phyloP scores from a whole-genome alignment of 1,140 invertebrate species.

The Antheraea mylitta region DNA sequence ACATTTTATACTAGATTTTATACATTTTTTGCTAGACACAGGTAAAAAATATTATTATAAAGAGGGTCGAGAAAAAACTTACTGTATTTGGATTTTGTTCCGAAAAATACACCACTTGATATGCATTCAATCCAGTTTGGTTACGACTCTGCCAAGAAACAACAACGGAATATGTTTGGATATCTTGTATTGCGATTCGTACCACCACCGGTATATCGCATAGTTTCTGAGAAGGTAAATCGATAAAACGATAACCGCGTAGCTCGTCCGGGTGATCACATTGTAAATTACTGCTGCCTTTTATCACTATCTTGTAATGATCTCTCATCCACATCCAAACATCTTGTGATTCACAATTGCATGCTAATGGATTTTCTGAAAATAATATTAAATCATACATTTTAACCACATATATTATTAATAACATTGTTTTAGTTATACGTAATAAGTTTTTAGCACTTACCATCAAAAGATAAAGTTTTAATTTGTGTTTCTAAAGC shows the following conservation, averaged over 20 bases:
- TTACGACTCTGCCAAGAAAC: constrained; percentile 94
- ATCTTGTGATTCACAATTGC: constrained; percentile 91
- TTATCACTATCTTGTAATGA: constrained; percentile 85
- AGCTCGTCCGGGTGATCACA: constrained; percentile 90
- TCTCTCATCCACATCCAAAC: constrained; percentile 93
- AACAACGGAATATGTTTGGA: constrained; percentile 92
- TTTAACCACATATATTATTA: not conserved
- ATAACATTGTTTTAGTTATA: not conserved
- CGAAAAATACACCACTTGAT: constrained; percentile 91
- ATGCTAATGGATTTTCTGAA: constrained; percentile 90
- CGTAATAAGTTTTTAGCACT: constrained; percentile 29
- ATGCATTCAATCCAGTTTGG: constrained; percentile 90
- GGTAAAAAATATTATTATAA: constrained; percentile 21
- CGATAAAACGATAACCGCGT: constrained; percentile 85
- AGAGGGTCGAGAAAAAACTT: constrained; percentile 27
- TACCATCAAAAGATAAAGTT: constrained; percentile 88
- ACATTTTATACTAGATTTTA: constrained; percentile 40
- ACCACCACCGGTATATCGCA: constrained; percentile 90
- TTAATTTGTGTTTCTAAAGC: constrained; percentile 90
- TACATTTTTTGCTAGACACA: constrained; percentile 30
- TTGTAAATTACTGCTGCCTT: constrained; percentile 80
- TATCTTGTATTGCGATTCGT: constrained; percentile 91
- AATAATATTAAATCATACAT: constrained; percentile 29
- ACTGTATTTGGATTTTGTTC: constrained; percentile 79
- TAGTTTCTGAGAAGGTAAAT: constrained; percentile 88